phyloP scores from a whole-genome alignment of 2,888 invertebrate genomes.

The Crocallis elinguaria region DNA sequence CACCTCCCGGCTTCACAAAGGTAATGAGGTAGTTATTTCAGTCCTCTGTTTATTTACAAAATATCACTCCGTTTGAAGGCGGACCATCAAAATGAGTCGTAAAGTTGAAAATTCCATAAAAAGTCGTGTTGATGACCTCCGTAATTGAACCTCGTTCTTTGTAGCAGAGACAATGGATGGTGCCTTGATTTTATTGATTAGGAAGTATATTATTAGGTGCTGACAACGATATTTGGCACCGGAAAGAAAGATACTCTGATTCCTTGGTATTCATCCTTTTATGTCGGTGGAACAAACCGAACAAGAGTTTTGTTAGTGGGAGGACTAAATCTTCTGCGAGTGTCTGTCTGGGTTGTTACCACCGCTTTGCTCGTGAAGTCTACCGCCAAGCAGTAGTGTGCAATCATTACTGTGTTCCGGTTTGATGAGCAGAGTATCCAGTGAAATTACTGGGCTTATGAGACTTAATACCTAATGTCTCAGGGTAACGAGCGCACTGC shows the following conservation, averaged over 20 bases:
- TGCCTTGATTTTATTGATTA: slow-evolving; percentile 69
- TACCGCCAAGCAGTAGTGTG: no score
- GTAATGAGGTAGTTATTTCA: slow-evolving; percentile 83
- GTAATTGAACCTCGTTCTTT: slow-evolving; percentile 78
- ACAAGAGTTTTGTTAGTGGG: no score
- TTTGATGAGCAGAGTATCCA: no score
- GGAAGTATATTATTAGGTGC: slow-evolving; percentile 45
- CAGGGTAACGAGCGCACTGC: no score
- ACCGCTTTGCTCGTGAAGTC: no score
- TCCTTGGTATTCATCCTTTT: neutral
- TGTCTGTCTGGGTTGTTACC: no score
- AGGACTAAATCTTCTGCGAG: no score
- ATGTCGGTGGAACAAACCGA: slow-evolving; percentile 19
- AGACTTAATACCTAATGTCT: no score
- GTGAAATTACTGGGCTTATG: no score
- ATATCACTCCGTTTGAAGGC: slow-evolving; percentile 85
- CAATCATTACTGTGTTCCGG: no score
- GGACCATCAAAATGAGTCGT: slow-evolving; percentile 84
- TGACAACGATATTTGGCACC: slow-evolving; percentile 29
- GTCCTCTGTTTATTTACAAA: slow-evolving; percentile 84
- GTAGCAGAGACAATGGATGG: slow-evolving; percentile 81
- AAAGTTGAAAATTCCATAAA: slow-evolving; percentile 83
- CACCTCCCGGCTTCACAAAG: slow-evolving; percentile 81
- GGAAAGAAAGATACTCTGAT: slow-evolving; percentile 18
- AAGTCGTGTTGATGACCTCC: slow-evolving; percentile 84